phyloP scores from a whole-genome alignment of 2,888 invertebrate genomes.

The Yponomeuta plumbellus region DNA sequence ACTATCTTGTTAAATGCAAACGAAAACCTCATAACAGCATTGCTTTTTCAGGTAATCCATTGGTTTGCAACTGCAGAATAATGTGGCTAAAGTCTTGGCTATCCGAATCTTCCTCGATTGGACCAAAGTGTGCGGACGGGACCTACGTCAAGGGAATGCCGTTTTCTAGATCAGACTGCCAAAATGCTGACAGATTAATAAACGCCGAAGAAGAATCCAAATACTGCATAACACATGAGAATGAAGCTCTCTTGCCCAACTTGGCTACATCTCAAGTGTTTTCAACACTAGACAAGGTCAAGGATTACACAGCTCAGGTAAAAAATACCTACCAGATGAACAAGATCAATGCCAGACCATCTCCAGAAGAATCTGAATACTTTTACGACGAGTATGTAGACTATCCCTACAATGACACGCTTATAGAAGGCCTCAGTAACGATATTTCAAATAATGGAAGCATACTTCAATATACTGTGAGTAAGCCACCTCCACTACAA shows the following conservation, averaged over 20 bases:
- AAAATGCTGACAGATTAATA: conserved; percentile 41
- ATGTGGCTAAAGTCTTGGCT: conserved; percentile 91
- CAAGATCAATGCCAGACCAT: conserved; percentile 71
- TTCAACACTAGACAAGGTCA: conserved; percentile 75
- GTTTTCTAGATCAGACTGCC: conserved; percentile 82
- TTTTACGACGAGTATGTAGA: conserved; percentile 90
- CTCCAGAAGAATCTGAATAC: conserved; percentile 87
- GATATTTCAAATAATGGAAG: conserved; percentile 44
- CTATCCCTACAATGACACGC: conserved; percentile 81
- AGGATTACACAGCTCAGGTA: conserved; percentile 61
- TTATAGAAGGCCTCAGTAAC: conserved; percentile 52
- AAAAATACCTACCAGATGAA: conserved; percentile 62
- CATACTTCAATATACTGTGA: conserved; percentile 56
- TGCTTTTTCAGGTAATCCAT: conserved; percentile 84
- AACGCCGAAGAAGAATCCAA: conserved; percentile 74
- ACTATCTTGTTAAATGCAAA: no score
- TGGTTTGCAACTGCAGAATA: conserved; percentile 87
- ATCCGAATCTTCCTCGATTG: conserved; percentile 82
- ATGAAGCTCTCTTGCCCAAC: conserved; percentile 76
- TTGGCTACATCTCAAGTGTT: conserved; percentile 77
- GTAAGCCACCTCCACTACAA: conserved; percentile 72
- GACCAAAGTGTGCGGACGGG: conserved; percentile 88
- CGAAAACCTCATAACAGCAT: background rate
- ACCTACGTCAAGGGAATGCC: conserved; percentile 84
- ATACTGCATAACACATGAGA: conserved; percentile 80